Conservation (phyloP, 2,888 invertebrate species). For the Chelonus formosanus region DNA sequence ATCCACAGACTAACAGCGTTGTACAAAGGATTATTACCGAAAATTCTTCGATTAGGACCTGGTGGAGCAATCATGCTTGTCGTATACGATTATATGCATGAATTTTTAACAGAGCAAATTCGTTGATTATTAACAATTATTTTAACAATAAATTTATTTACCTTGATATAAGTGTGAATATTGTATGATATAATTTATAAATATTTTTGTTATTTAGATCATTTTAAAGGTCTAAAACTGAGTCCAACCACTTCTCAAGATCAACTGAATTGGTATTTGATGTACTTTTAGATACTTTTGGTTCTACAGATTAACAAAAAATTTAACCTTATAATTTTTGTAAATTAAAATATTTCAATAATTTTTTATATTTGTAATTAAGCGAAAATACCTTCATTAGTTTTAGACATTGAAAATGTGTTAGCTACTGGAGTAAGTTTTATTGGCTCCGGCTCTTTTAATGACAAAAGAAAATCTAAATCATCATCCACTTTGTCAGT, state of each 20-base stretch:
- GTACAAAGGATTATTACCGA: constrained; percentile 92
- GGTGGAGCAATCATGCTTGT: constrained; percentile 96
- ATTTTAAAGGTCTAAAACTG: constrained; percentile 47
- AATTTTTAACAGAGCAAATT: constrained; percentile 50
- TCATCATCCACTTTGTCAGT: constrained; percentile 47
- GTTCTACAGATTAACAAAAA: constrained; percentile 37
- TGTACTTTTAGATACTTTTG: constrained; percentile 34
- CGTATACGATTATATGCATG: constrained; percentile 87
- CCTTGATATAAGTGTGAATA: background rate
- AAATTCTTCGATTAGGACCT: constrained; percentile 89
- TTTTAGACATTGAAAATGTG: constrained; percentile 14
- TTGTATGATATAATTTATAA: background rate
- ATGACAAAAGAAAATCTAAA: constrained; percentile 54
- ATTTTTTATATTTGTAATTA: constrained; percentile 14
- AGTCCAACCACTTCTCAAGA: constrained; percentile 59
- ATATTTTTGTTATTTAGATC: constrained; percentile 37
- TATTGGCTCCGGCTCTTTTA: constrained; percentile 47
- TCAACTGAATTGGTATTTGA: constrained; percentile 50
- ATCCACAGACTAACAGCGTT: constrained; percentile 79
- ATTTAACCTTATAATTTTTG: background rate
- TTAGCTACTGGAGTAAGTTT: background rate
- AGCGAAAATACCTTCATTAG: constrained; percentile 31
- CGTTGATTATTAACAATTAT: no score
- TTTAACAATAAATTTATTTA: no score
- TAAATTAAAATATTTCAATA: background rate